Percentiles rank a stretch among this genome's conserved stretches.
phyloP scores from a whole-genome alignment of 1,140 invertebrate species.

The Microplitis mediator region DNA sequence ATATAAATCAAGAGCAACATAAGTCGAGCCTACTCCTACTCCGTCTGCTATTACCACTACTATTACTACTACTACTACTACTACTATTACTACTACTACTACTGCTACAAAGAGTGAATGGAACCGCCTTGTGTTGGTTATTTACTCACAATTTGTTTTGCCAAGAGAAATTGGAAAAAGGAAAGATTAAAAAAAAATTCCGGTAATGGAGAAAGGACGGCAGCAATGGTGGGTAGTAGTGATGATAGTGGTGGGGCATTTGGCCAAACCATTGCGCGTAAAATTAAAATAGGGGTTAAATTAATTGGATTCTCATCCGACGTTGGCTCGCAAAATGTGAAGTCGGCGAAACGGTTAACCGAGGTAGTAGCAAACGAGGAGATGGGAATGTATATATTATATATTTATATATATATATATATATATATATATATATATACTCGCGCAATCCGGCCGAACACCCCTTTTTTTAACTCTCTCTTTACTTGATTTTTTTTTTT shows the following conservation, averaged over 20 bases:
- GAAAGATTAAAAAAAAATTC: too few species aligned
- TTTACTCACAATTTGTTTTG: background rate
- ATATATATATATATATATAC: background rate
- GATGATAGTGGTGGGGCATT: background rate
- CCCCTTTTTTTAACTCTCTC: slow-evolving; percentile 6
- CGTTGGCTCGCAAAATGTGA: slow-evolving; percentile 8
- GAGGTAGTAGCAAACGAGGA: background rate
- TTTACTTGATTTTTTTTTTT: slow-evolving; percentile 5
- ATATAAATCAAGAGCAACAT: background rate
- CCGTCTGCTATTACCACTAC: too few species aligned
- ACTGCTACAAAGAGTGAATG: background rate
- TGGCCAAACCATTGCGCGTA: slow-evolving; percentile 20
- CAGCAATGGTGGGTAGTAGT: background rate
- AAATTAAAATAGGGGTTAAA: slow-evolving; percentile 32
- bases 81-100: too few species aligned
- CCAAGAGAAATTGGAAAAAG: background rate
- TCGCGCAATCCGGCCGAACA: slow-evolving; percentile 21
- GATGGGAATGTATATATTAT: slow-evolving; percentile 8
- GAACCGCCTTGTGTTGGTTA: background rate
- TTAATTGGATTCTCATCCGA: slow-evolving; percentile 29
- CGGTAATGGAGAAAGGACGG: background rate
- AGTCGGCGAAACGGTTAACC: slow-evolving; percentile 22
- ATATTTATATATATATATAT: too few species aligned
- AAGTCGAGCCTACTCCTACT: too few species aligned
- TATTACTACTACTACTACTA: too few species aligned